Evolutionary conservation across 2,113 vertebrate genomes (phyloP), one percentile per base, ranked within the genome.

Genomic region (Dasypus novemcinctus): DNA sequence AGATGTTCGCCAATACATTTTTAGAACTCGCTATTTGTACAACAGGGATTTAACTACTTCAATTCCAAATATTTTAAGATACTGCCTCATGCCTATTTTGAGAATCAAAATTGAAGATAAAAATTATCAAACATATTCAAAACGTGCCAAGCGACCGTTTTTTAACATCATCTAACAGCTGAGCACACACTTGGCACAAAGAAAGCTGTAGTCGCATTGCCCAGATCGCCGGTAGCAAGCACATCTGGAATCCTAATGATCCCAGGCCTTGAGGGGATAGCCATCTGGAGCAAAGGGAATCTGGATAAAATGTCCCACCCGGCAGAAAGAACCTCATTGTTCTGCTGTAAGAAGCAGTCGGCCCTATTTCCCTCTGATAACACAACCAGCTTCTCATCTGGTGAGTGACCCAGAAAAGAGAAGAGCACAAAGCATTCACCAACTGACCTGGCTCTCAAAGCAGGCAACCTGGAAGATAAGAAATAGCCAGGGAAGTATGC

Each of bases 251-350:
- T 85, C 21, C 64, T 81, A 80, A 63, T 90, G 81, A 91, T 83
- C 85, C 54, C 57, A 43, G 68, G 79, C 61, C 74, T 94, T 52
- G 49, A 25, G 66, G 74, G 83, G 20, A 81, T 52, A 41, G 79
- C 94, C 93, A 96, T 96, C 91, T 97, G 93, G 82, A 63, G 36
- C 88, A 96, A 79, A 96, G 85, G 87, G 95, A 97, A 87, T 96
- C 92, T 93, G 87, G 76, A 91, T 64, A 43, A 95, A 97, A 71
- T 52, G 63, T 95, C 93, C 74, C 94, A 95, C 80, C 69, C 93
- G 80, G 46, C 9, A 79, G 83, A 96, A 95, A 96, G 82, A 72
- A 85, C 14, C 61, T 93, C 41, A 84, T 57, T 96, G 69, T 93
- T 80, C 66, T 46, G 68, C 64, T 89, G 25, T 57, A 23, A 76